Conservation (phyloP, 2,113 vertebrate species). For the Saccopteryx bilineata region DNA sequence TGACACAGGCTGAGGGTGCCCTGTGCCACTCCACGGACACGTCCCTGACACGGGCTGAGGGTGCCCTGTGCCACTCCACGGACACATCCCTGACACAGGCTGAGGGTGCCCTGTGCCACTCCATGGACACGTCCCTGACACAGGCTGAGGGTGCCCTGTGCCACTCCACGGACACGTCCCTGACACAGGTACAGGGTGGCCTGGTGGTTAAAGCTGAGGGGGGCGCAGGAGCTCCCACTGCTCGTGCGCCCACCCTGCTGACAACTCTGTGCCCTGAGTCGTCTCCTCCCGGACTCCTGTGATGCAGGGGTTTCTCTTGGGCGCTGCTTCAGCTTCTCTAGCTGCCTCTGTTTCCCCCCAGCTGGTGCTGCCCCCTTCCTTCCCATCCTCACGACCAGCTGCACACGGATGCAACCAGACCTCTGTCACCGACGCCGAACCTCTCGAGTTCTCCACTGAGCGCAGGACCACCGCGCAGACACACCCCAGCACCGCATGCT, state of each 20-base stretch:
- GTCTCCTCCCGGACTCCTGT: background rate
- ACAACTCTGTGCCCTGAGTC: background rate
- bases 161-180: background rate
- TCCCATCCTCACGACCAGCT: background rate
- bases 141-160: rapidly evolving
- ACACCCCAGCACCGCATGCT: rapidly evolving
- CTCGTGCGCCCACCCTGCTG: rapidly evolving
- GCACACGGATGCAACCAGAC: rapidly evolving
- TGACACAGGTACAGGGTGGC: background rate
- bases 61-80: no score
- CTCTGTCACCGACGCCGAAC: background rate
- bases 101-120: no score
- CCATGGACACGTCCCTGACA: no score
- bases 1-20: no score
- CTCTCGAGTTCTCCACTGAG: background rate
- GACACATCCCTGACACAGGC: no score
- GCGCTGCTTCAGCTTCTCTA: background rate
- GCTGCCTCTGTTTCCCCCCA: background rate
- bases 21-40: no score
- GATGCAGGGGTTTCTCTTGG: background rate
- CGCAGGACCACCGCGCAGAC: background rate
- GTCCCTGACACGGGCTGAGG: no score
- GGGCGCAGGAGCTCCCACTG: rapidly evolving
- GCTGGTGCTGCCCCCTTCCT: background rate
- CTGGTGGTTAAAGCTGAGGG: background rate